Evolutionary conservation across 2,888 invertebrate genomes (phyloP), one percentile per base, ranked within the genome.

Genomic region (Ormia ochracea): DNA sequence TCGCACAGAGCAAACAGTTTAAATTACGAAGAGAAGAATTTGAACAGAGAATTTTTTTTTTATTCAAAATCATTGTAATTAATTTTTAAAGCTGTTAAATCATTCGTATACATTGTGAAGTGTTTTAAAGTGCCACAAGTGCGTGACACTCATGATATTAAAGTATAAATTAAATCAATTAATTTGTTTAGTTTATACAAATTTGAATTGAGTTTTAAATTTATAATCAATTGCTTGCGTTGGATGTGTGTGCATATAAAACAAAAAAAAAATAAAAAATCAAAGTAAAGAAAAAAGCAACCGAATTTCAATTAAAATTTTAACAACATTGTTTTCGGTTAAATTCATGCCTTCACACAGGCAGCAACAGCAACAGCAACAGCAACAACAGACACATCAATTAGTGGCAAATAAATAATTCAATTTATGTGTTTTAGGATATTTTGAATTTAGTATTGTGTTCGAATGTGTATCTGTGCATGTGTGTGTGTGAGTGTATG

Each of bases 371-470:
- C 31, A 43, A 23, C 45, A 65, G 12, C 41, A 70, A 9, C 14
- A 52, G 7, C 45, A 65, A 12, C 63, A 73, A 63, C 65, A 74
- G 58, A 66, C 31, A 50, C 41, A 74, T 58, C 74, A 74, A 74
- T 74, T 74, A 74, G 74, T 74, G 74, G 74, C 45, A 74, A 74
- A 74, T 74, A 74, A 74, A 74, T 74, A 66, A 74, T 74, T 74
- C 74, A 74, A 74, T 74, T 74, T 74, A 74, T 74, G 58, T 74
- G 65, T 74, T 74, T n/a, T 74, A 66, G 74, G 56, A 74, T 74
- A 65, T 66, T 73, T 73, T 38, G 28, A 21, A 61, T 59, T 50
- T 19, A 17, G 12, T 36, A 19, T 4, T 38, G 7, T 28, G 33
- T 21, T 9, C 6, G 56, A 7, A 23, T n/a, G 23, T 23, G 43